Percentiles rank a stretch among this genome's conserved stretches.
phyloP scores from a whole-genome alignment of 2,113 vertebrate genomes.

The Otocyon megalotis region DNA sequence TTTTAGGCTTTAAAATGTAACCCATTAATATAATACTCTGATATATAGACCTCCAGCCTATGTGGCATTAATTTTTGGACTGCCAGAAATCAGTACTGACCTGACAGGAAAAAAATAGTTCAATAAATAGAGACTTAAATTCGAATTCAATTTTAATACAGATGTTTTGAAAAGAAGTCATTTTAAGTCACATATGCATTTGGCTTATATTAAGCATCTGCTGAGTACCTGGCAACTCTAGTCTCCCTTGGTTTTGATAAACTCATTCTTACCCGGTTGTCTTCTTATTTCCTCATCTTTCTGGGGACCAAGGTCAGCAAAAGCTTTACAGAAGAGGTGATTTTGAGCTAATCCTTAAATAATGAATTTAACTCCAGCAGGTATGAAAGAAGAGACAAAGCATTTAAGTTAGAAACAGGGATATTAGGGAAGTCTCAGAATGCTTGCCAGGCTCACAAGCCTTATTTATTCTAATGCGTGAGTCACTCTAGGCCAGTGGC shows the following conservation, averaged over 20 bases:
- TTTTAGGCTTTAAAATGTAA: slow-evolving; percentile 39
- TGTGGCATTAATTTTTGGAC: slow-evolving; percentile 10
- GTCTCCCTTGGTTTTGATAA: slow-evolving; percentile 2
- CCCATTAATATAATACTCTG: neutral
- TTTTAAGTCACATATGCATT: neutral
- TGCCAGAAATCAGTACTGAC: neutral
- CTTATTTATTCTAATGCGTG: neutral
- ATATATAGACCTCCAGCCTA: neutral
- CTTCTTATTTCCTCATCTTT: neutral
- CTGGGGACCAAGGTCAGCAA: neutral
- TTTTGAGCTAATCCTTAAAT: neutral
- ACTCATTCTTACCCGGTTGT: neutral
- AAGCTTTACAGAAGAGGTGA: neutral
- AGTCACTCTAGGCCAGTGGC: neutral
- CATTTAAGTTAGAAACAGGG: neutral
- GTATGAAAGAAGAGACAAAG: neutral
- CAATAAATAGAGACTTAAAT: neutral
- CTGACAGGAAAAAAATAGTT: slow-evolving; percentile 31
- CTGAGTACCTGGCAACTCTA: neutral
- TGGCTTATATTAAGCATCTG: neutral
- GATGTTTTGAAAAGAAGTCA: slow-evolving; percentile 35
- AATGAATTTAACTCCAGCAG: neutral
- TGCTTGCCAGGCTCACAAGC: neutral
- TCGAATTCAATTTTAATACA: neutral
- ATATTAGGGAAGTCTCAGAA: too few relatives aligned